phyloP scores from a whole-genome alignment of 2,888 invertebrate genomes.

The Andrena trimmerana region DNA sequence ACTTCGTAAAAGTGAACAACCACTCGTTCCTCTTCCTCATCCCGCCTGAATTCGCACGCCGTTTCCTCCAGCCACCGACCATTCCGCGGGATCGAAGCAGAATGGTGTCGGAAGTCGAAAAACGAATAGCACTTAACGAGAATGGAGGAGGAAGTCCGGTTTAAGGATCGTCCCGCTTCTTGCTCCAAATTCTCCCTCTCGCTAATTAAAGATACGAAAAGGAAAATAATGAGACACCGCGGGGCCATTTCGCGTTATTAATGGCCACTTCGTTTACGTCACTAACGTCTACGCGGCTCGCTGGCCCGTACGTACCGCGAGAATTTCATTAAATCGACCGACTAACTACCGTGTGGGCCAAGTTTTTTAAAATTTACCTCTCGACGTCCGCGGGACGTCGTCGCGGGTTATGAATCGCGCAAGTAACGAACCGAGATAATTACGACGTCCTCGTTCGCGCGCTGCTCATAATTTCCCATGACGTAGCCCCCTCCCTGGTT shows the following conservation, averaged over 20 bases:
- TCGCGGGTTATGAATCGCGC: constrained; percentile 32
- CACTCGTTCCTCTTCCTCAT: neutral
- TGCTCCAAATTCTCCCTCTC: constrained; percentile 29
- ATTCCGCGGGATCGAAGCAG: neutral
- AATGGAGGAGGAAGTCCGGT: constrained; percentile 22
- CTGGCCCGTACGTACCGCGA: constrained; percentile 64
- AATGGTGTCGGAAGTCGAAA: neutral
- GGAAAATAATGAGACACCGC: constrained; percentile 69
- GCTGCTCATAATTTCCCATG: constrained; percentile 25
- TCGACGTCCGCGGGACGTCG: constrained; percentile 5
- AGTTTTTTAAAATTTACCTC: constrained; percentile 75
- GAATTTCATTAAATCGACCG: constrained; percentile 79
- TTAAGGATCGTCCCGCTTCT: constrained; percentile 26
- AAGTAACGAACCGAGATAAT: constrained; percentile 50
- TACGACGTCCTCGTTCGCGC: constrained; percentile 6
- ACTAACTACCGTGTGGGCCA: constrained; percentile 75
- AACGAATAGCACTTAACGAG: constrained; percentile 21
- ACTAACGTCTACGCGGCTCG: constrained; percentile 56
- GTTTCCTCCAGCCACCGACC: neutral
- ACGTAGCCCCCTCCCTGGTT: neutral
- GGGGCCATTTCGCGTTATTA: constrained; percentile 73
- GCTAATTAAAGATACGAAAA: constrained; percentile 65
- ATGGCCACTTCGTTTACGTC: constrained; percentile 74
- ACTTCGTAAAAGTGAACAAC: constrained; percentile 47
- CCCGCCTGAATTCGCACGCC: neutral